Conservation (phyloP, 2,113 vertebrate species). For the Zapus hudsonius region DNA sequence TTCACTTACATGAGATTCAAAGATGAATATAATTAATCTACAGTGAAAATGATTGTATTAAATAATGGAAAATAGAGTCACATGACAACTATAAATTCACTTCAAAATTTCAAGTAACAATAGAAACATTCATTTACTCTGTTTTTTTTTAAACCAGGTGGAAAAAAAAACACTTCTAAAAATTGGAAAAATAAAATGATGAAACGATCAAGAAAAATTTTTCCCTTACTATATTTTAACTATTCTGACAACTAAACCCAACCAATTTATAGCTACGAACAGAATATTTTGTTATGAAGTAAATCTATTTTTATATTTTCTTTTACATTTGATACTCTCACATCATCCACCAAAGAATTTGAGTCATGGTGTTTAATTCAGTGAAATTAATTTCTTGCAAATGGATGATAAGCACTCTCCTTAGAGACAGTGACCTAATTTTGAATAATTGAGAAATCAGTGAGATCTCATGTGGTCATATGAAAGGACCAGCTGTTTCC, state of each 20-base stretch:
- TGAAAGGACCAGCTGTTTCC: conserved; percentile 62
- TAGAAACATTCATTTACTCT: background rate
- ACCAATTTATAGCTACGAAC: background rate
- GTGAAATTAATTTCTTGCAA: conserved; percentile 35
- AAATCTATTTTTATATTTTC: background rate
- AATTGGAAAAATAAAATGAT: background rate
- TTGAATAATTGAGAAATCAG: conserved; percentile 60
- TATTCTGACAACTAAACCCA: background rate
- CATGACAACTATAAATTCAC: background rate
- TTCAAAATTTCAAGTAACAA: background rate
- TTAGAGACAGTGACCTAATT: conserved; percentile 67
- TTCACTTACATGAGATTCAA: background rate
- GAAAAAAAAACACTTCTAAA: background rate
- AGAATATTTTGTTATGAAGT: background rate
- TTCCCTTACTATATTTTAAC: background rate
- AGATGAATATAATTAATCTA: background rate
- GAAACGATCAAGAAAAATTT: background rate
- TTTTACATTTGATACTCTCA: background rate
- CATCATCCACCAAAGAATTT: background rate
- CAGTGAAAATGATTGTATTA: background rate
- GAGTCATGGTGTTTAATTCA: background rate
- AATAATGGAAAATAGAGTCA: conserved; percentile 3
- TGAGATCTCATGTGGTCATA: conserved; percentile 38
- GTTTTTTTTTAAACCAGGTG: too few relatives aligned
- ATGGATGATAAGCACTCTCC: conserved; percentile 63